Conservation (phyloP, 2,797 vertebrate genomes). For the Dipus sagitta region DNA sequence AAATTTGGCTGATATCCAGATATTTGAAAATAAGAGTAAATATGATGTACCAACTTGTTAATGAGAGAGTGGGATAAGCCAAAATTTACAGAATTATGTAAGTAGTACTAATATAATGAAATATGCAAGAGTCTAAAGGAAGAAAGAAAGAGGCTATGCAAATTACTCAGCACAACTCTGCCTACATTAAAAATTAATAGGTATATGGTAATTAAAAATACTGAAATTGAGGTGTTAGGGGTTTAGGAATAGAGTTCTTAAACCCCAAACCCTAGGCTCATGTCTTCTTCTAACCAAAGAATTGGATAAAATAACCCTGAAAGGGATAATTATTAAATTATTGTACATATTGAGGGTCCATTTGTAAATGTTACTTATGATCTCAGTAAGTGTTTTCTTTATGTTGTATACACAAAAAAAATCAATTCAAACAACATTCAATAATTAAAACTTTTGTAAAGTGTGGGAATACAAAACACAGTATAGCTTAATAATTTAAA, state of each 20-base stretch:
- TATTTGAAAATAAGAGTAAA: neutral
- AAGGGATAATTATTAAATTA: too few relatives aligned
- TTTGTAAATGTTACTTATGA: neutral
- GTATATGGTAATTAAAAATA: neutral
- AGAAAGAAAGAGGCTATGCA: accelerated
- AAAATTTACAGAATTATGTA: neutral
- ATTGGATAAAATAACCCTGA: too few relatives aligned
- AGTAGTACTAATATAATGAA: neutral
- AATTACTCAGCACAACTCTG: neutral
- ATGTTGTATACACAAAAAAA: neutral
- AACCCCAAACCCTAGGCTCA: too few relatives aligned
- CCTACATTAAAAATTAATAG: neutral
- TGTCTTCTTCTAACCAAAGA: too few relatives aligned
- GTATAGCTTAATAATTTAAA: neutral
- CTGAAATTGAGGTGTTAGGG: too few relatives aligned
- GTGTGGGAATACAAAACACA: neutral
- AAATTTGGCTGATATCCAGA: neutral
- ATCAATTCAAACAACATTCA: neutral
- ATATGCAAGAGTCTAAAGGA: neutral
- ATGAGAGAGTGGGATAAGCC: neutral
- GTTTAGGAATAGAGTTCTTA: too few relatives aligned
- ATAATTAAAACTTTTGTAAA: neutral
- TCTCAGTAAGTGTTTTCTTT: neutral
- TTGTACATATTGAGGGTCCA: too few relatives aligned
- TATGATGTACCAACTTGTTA: neutral